Conservation (phyloP, 2,888 invertebrate genomes). For the Cheilosia vernalis region DNA sequence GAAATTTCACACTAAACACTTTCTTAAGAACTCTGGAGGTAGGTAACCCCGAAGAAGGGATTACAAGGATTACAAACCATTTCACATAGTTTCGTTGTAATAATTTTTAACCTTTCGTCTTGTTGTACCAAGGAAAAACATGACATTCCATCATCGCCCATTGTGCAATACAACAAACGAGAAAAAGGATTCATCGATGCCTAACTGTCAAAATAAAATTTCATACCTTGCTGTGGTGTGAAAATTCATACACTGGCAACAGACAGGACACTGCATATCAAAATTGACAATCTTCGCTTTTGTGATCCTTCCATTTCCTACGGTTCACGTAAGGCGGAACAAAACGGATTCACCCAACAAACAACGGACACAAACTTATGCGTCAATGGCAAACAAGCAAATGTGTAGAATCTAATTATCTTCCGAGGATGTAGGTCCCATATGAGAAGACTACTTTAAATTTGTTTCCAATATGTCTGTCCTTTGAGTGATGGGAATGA, state of each 20-base stretch:
- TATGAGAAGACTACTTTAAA: slow-evolving; percentile 28
- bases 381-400: slow-evolving; percentile 11
- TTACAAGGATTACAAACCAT: slow-evolving; percentile 40
- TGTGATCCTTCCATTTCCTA: neutral
- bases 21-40: slow-evolving; percentile 19
- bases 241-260: slow-evolving; percentile 25
- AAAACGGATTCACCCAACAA: slow-evolving; percentile 38
- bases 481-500: slow-evolving; percentile 42
- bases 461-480: slow-evolving; percentile 46
- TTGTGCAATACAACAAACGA: neutral
- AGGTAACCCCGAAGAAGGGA: slow-evolving; percentile 16
- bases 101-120: slow-evolving; percentile 5
- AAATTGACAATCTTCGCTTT: slow-evolving; percentile 25
- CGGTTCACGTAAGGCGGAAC: slow-evolving; percentile 20
- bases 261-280: slow-evolving; percentile 37
- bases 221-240: slow-evolving; percentile 40
- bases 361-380: slow-evolving; percentile 9
- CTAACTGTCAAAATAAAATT: slow-evolving; percentile 40
- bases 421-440: slow-evolving; percentile 17
- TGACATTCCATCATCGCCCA: neutral
- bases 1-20: slow-evolving; percentile 51
- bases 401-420: slow-evolving; percentile 51
- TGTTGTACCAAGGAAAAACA: neutral
- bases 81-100: slow-evolving; percentile 22
- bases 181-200: slow-evolving; percentile 48